Percentiles rank a stretch among this genome's conserved stretches.
Evolutionary conservation across 2,797 vertebrate genomes (phyloP).

Genomic region (Ataeniobius toweri): DNA sequence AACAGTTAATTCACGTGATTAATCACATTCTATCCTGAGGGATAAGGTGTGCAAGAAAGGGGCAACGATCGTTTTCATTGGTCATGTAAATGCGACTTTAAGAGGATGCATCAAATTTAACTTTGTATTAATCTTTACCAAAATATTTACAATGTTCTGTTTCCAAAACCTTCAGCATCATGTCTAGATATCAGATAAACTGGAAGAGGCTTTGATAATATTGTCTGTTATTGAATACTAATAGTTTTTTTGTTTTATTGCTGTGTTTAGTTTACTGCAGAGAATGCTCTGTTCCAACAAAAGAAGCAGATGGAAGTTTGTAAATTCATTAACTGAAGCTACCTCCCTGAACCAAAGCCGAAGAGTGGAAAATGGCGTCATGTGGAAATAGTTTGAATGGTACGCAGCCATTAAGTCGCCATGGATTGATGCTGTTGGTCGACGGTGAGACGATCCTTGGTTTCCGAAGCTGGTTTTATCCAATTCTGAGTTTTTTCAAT

Average conservation of each 20-base stretch:
- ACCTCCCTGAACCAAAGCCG: slow-evolving; percentile 19
- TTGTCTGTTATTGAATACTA: neutral
- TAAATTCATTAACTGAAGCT: slow-evolving; percentile 12
- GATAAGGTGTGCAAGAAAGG: neutral
- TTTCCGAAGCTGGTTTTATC: slow-evolving; percentile 10
- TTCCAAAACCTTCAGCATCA: neutral
- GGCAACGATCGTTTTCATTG: neutral
- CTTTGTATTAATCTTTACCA: neutral
- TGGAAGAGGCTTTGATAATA: neutral
- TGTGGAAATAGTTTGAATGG: slow-evolving; percentile 29
- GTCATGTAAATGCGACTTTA: neutral
- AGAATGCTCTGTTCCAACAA: neutral
- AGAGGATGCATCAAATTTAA: neutral
- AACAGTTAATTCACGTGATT: neutral
- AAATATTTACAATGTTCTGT: neutral
- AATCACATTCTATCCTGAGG: neutral
- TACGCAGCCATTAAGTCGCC: slow-evolving; percentile 41
- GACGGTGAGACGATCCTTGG: slow-evolving; percentile 4
- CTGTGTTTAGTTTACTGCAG: neutral
- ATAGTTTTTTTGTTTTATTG: neutral
- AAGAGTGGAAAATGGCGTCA: slow-evolving; percentile 54
- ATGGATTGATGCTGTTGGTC: neutral
- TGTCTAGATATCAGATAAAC: neutral
- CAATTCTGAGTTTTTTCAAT: neutral
- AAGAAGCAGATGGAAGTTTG: neutral